Evolutionary conservation across 2,797 vertebrate genomes (phyloP).

Genomic region (Todus mexicanus): DNA sequence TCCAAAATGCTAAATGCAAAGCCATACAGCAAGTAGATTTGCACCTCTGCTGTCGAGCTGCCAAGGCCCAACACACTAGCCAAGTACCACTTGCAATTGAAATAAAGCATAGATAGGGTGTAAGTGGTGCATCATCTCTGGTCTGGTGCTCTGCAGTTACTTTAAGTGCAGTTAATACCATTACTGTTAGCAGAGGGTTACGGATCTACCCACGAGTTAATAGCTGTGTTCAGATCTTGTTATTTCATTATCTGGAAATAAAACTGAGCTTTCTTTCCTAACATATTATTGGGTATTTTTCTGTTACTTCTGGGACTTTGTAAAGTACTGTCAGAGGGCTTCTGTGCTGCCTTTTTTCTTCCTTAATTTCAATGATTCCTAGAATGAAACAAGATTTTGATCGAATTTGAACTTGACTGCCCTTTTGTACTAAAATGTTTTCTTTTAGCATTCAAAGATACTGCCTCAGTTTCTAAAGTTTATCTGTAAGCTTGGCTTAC

Average conservation of each 20-base stretch:
- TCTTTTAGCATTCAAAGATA: not conserved
- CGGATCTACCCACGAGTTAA: not conserved
- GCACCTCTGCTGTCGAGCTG: not conserved
- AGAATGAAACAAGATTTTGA: not conserved
- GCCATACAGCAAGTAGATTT: not conserved
- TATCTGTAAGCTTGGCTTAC: not conserved
- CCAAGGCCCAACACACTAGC: not conserved
- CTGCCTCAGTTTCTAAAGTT: not conserved
- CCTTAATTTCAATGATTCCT: not conserved
- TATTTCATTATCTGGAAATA: slow-evolving; percentile 2
- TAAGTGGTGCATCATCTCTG: not conserved
- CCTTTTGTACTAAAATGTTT: not conserved
- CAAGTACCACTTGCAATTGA: not conserved
- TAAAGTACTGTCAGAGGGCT: not conserved
- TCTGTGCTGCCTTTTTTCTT: not conserved
- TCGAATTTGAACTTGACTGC: not conserved
- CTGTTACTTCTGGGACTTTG: not conserved
- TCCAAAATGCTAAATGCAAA: not conserved
- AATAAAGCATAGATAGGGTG: not conserved
- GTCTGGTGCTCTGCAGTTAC: not conserved
- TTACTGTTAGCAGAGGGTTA: not conserved
- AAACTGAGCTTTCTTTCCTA: not conserved
- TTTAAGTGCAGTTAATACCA: not conserved
- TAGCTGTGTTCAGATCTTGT: not conserved
- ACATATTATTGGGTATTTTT: not conserved